A percentile compares a stretch with the other conserved stretches of the same genome.
Conservation (phyloP, 1,140 invertebrate species). For the Gonatopus flavifemur region DNA sequence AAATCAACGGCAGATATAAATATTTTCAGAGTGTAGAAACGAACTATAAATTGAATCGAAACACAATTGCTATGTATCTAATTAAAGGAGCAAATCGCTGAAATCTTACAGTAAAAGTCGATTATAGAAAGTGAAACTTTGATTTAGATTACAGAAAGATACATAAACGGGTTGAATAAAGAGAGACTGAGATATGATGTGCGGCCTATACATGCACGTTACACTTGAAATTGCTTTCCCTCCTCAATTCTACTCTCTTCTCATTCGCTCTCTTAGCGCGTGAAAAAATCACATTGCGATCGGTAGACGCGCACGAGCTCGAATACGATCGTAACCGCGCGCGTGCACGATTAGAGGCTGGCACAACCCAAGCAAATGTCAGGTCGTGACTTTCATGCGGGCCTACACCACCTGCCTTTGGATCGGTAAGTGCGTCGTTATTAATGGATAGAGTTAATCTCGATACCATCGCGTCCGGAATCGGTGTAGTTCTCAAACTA, state of each 20-base stretch:
- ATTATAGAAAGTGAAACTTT: too few species aligned
- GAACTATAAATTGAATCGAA: too few species aligned
- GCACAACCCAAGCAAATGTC: conserved; percentile 45
- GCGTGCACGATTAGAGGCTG: conserved; percentile 34
- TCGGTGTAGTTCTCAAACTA: conserved; percentile 46
- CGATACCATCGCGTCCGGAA: conserved; percentile 51
- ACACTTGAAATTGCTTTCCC: conserved; percentile 35
- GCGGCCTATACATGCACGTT: too few species aligned
- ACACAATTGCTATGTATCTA: too few species aligned
- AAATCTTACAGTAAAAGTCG: too few species aligned
- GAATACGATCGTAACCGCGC: too few species aligned
- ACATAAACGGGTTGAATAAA: too few species aligned
- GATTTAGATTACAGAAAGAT: too few species aligned
- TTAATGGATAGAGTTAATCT: conserved; percentile 52
- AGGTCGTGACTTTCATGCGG: conserved; percentile 54
- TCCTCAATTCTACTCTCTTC: conserved; percentile 15
- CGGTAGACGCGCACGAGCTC: conserved; percentile 38
- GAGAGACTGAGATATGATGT: too few species aligned
- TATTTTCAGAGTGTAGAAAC: too few species aligned
- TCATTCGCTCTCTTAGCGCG: conserved; percentile 1
- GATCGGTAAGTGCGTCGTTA: conserved; percentile 53
- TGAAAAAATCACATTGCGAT: conserved; percentile 46
- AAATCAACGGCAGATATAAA: too few species aligned
- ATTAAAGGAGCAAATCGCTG: too few species aligned
- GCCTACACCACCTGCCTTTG: conserved; percentile 52